Conservation (phyloP, 2,113 vertebrate genomes). For the Phoxinus phoxinus region DNA sequence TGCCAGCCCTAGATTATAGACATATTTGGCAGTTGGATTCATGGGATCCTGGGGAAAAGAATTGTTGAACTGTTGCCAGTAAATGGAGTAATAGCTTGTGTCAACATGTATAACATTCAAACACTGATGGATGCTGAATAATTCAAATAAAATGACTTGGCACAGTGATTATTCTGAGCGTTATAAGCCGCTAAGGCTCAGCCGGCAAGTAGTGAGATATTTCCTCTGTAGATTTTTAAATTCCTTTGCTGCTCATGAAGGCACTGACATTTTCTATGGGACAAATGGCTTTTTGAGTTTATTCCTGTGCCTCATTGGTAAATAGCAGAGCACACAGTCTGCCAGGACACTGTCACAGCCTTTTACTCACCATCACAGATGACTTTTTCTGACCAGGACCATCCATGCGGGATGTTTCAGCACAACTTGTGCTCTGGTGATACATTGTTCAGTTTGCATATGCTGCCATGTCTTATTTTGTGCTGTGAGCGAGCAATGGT, state of each 20-base stretch:
- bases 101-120: conserved; percentile 20
- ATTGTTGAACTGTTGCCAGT: conserved; percentile 7
- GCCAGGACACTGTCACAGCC: neutral
- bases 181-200: neutral
- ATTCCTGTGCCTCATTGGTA: neutral
- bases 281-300: conserved; percentile 1
- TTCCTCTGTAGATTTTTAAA: conserved; percentile 10
- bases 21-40: neutral
- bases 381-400: neutral
- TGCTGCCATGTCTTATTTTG: neutral
- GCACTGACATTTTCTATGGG: neutral
- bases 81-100: conserved; percentile 18
- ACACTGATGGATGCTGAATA: conserved; percentile 18
- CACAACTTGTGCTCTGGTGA: neutral
- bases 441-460: neutral
- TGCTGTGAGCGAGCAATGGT: neutral
- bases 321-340: conserved; percentile 27
- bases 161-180: conserved; percentile 8
- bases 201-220: neutral
- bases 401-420: neutral
- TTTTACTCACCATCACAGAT: neutral
- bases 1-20: neutral
- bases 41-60: neutral
- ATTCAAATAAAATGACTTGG: conserved; percentile 16
- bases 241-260: neutral